These are phyloP conservation scores for Amphiprion clarkii DNA, from an alignment of 2,797 vertebrate genomes.

Conservation along the genomic window DNA sequence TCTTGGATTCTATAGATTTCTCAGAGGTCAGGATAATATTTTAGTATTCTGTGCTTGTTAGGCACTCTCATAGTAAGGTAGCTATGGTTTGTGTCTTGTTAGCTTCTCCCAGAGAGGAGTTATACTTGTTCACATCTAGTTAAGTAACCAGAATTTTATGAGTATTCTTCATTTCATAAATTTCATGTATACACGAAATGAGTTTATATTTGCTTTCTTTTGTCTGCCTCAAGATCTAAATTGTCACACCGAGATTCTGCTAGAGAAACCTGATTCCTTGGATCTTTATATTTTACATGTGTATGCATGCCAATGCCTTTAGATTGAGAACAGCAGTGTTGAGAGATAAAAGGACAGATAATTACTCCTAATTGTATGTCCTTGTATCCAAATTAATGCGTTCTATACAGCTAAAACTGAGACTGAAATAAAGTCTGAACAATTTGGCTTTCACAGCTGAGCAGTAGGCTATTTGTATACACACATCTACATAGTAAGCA, in stretches of 20 bases:
- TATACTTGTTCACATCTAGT: not conserved
- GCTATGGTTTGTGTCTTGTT: constrained; percentile 4
- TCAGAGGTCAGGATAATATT: constrained; percentile 18
- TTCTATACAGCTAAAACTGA: constrained; percentile 8
- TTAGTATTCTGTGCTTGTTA: constrained; percentile 4
- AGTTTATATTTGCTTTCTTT: not conserved
- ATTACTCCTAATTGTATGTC: constrained; percentile 25
- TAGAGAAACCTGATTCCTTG: not conserved
- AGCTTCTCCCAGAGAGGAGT: not conserved
- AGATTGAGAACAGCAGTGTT: not conserved
- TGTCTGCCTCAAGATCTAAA: not conserved
- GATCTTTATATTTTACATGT: not conserved
- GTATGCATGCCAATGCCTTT: not conserved
- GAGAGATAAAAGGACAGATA: not conserved
- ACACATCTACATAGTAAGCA: not conserved
- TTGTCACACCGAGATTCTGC: not conserved
- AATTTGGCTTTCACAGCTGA: not conserved
- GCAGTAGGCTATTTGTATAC: not conserved
- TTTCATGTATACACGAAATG: not conserved
- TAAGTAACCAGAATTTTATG: not conserved
- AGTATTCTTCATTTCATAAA: not conserved
- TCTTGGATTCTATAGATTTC: constrained; percentile 5
- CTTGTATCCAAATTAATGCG: constrained; percentile 19
- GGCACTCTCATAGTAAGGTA: not conserved
- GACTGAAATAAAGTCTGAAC: constrained; percentile 4